These are phyloP conservation scores for Latrodectus hesperus DNA, from an alignment of 2,888 invertebrate genomes.

Conservation along the genomic window DNA sequence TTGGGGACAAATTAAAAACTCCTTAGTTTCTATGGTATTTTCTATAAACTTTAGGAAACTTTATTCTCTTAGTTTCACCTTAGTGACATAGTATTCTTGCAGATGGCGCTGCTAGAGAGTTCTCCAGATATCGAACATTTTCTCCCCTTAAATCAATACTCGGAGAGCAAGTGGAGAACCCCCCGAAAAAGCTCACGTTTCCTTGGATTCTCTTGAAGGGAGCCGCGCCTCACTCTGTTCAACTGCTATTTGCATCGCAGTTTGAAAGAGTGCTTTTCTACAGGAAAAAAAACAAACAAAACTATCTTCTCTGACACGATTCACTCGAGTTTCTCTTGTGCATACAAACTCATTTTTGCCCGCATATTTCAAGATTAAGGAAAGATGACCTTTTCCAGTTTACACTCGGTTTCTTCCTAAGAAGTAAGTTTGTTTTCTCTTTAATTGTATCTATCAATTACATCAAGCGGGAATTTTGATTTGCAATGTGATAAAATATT, in stretches of 20 bases:
- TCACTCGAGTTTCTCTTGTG: no score
- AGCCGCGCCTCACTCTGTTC: neutral
- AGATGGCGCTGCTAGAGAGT: neutral
- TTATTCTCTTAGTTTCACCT: no score
- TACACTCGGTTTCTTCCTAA: neutral
- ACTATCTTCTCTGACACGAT: no score
- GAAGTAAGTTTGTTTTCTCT: neutral
- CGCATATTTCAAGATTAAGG: neutral
- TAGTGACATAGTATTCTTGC: neutral
- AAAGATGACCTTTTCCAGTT: neutral
- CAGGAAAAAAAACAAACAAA: no score
- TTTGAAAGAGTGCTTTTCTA: neutral
- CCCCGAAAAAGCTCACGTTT: constrained; percentile 1
- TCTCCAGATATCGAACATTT: neutral
- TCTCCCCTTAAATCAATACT: constrained; percentile 1
- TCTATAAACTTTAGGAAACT: no score
- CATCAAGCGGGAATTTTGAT: neutral
- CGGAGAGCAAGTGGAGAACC: neutral
- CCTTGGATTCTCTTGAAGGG: neutral
- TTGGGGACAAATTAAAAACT: no score
- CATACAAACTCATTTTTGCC: neutral
- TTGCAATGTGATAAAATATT: neutral
- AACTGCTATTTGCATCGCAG: neutral
- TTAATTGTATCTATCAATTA: neutral
- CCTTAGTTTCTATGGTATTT: no score